Conservation (phyloP, 2,888 invertebrate genomes). For the Bugula neritina region DNA sequence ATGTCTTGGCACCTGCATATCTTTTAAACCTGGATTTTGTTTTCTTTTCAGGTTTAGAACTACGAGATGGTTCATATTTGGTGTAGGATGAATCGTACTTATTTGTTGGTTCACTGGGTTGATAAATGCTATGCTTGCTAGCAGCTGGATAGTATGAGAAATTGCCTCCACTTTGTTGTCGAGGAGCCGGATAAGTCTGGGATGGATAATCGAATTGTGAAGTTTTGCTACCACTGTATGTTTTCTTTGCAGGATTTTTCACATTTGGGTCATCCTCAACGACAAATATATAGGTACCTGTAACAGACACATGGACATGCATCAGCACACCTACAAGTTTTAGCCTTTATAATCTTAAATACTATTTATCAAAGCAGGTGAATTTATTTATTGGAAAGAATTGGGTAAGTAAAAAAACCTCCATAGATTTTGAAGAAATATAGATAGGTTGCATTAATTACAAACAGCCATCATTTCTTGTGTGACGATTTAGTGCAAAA, state of each 20-base stretch:
- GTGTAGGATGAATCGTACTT: conserved; percentile 12
- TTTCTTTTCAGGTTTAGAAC: neutral
- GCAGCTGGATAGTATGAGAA: neutral
- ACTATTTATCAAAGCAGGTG: no score
- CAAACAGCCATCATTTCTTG: neutral
- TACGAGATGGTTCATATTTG: neutral
- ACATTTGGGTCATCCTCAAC: neutral
- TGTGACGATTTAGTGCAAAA: no score
- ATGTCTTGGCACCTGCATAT: conserved; percentile 19
- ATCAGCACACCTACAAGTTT: no score
- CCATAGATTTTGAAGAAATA: neutral
- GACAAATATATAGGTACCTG: conserved; percentile 18
- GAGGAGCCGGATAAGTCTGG: neutral
- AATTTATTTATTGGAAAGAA: no score
- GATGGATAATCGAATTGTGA: neutral
- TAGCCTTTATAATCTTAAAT: no score
- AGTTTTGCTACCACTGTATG: conserved; percentile 8
- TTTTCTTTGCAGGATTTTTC: neutral
- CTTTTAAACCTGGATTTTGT: conserved; percentile 20
- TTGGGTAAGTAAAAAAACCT: neutral
- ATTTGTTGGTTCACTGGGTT: neutral
- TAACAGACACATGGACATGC: neutral
- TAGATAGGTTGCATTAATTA: neutral
- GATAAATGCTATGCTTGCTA: neutral
- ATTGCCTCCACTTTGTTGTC: neutral